Percentiles rank a stretch among this genome's conserved stretches.
Conservation (phyloP, 37 sponge, comb jelly and placozoan species). For the Haliclona indistincta region DNA sequence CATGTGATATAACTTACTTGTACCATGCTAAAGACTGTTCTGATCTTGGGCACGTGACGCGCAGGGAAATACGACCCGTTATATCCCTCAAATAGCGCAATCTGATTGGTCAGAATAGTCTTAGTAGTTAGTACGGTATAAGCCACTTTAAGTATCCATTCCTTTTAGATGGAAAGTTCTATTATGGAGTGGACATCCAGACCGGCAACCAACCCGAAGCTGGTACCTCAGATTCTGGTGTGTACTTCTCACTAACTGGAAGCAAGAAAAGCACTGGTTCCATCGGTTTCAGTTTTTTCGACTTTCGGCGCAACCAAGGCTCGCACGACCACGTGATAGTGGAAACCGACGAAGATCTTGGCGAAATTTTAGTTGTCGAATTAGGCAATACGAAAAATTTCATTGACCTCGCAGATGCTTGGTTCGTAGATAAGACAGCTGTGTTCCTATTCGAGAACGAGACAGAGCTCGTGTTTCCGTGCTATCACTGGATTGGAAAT, state of each 20-base stretch:
- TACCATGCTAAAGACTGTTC: too few relatives aligned
- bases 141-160: not conserved
- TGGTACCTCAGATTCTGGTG: not conserved
- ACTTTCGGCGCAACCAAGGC: not conserved
- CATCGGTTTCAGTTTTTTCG: not conserved
- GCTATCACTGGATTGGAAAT: constrained; percentile 47
- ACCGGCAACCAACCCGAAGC: constrained; percentile 19
- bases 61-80: too few relatives aligned
- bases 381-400: constrained; percentile 15
- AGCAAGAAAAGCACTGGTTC: constrained; percentile 15
- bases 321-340: constrained; percentile 19
- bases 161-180: constrained; percentile 1
- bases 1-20: too few relatives aligned
- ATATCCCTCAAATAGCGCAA: too few relatives aligned
- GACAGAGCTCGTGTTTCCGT: constrained; percentile 33
- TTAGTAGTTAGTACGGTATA: too few relatives aligned
- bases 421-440: constrained; percentile 30
- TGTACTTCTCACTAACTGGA: constrained; percentile 11
- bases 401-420: not conserved
- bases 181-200: constrained; percentile 36
- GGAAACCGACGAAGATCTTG: constrained; percentile 26
- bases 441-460: too few relatives aligned
- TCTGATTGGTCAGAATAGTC: too few relatives aligned
- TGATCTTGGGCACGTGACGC: too few relatives aligned
- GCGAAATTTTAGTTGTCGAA: constrained; percentile 21